Evolutionary conservation across 1,140 invertebrate species (phyloP).

Genomic region (Drosophila rhopaloa): DNA sequence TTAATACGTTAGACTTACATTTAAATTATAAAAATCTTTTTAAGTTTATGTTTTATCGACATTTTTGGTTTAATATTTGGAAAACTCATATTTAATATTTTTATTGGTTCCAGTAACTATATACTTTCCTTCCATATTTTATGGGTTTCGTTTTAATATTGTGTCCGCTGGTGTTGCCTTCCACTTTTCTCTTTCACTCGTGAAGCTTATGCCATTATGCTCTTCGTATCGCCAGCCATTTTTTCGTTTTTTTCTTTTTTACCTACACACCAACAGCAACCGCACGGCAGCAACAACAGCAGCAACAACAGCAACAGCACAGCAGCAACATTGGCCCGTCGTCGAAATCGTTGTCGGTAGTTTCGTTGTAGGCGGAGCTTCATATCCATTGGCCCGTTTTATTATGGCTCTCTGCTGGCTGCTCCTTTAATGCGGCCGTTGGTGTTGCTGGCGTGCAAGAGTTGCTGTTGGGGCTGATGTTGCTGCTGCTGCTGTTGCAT

Average conservation of each 20-base stretch:
- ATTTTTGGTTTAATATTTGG: too few relatives aligned
- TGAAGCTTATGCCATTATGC: conserved; percentile 57
- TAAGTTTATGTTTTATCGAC: too few relatives aligned
- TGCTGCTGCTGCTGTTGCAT: conserved; percentile 55
- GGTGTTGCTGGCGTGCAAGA: conserved; percentile 23
- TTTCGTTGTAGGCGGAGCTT: conserved; percentile 83
- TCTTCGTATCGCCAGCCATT: conserved; percentile 65
- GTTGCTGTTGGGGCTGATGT: conserved; percentile 47
- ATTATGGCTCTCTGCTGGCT: conserved; percentile 73
- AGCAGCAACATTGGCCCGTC: conserved; percentile 42
- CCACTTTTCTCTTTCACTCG: conserved; percentile 17
- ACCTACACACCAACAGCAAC: conserved; percentile 59
- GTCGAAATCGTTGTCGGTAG: conserved; percentile 66
- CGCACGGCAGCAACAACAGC: conserved; percentile 16
- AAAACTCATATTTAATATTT: too few relatives aligned
- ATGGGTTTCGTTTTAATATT: conserved; percentile 4
- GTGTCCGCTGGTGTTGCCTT: conserved; percentile 36
- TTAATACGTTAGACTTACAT: too few relatives aligned
- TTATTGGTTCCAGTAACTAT: too few relatives aligned
- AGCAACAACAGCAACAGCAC: conserved; percentile 18
- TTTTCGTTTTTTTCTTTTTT: conserved; percentile 58
- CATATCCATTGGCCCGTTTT: conserved; percentile 83
- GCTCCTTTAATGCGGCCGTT: conserved; percentile 48
- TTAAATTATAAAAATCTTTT: too few relatives aligned
- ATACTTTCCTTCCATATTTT: too few relatives aligned